Base-by-base conservation (phyloP, 2,888 invertebrate species). In the Coelinius sp. region DNA sequence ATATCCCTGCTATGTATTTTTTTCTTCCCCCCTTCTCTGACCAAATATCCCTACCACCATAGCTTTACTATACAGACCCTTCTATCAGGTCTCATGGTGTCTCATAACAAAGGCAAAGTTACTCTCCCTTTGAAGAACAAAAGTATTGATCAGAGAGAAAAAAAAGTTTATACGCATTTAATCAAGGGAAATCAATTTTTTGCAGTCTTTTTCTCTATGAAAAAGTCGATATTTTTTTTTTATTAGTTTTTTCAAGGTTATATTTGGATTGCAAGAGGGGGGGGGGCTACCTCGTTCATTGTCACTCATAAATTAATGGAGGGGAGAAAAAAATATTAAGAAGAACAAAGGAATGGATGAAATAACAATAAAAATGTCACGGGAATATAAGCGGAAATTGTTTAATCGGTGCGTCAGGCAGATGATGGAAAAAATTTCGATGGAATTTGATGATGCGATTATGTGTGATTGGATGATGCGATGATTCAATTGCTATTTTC, bases 381-480 rank as follows among this genome's bases (percentile, higher is more conserved):
- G 31, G 17, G 41, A 56, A 20, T 44, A 44, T 20, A 20, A 65
- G 59, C 25, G 31, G 59, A 70, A 59, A 65, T 71, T 65, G 53
- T 70, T 71, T 20, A 44, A 56, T 56, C 59, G 31, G 56, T 71
- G 41, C 41, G 56, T 70, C 65, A 71, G 22, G 44, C 46, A 14
- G 14, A 6, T 27, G 27, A 27, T 1, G 8, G 6, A n/a, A 53
- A 25, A 27, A 27, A 56, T 27, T 7, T 5, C 1, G n/a, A 20
- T 14, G 24, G 49, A 31, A 14, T 31, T n/a, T n/a, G n/a, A n/a
- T n/a, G n/a, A n/a, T 49, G n/a, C 10, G 7, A 8, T 35, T 35
- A 1, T n/a, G 10, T 35, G 31, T 5, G 31, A 31, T 7, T 6
- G 44, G 5, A 44, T 65, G 25, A 41, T 22, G 62, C 35, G 25